phyloP scores from a whole-genome alignment of 1,140 invertebrate genomes.

The Colletes gigas region DNA sequence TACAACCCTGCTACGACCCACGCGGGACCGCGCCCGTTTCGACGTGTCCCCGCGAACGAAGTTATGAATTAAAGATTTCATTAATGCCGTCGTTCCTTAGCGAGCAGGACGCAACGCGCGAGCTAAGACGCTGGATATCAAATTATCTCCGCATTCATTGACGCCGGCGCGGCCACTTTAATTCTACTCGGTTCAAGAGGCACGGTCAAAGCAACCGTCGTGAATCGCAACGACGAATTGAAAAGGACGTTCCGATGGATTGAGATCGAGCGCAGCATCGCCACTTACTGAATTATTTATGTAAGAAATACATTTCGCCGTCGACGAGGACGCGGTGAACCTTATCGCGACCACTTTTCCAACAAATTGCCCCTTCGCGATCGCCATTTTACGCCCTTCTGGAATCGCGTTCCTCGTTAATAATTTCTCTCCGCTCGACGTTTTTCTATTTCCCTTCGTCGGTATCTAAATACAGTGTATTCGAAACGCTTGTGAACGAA shows the following conservation, averaged over 20 bases:
- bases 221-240: conserved; percentile 39
- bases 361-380: not conserved
- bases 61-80: conserved; percentile 35
- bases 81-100: conserved; percentile 39
- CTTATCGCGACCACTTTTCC: conserved; percentile 9
- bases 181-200: conserved; percentile 59
- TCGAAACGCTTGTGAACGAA: no score
- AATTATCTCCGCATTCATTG: conserved; percentile 61
- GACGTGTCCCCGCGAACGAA: not conserved
- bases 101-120: conserved; percentile 18
- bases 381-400: not conserved
- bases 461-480: no score
- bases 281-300: conserved; percentile 61
- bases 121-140: conserved; percentile 51
- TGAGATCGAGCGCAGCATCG: conserved; percentile 45
- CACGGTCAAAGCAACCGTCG: conserved; percentile 53
- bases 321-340: not conserved
- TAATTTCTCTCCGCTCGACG: not conserved
- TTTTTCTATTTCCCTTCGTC: no score
- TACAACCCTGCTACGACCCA: not conserved
- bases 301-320: conserved; percentile 46
- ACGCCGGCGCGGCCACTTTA: conserved; percentile 51
- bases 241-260: conserved; percentile 43
- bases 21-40: not conserved
- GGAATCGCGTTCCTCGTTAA: not conserved